These are phyloP conservation scores for Stratiolaelaps scimitus DNA, from an alignment of 1,140 invertebrate genomes.

Conservation along the genomic window DNA sequence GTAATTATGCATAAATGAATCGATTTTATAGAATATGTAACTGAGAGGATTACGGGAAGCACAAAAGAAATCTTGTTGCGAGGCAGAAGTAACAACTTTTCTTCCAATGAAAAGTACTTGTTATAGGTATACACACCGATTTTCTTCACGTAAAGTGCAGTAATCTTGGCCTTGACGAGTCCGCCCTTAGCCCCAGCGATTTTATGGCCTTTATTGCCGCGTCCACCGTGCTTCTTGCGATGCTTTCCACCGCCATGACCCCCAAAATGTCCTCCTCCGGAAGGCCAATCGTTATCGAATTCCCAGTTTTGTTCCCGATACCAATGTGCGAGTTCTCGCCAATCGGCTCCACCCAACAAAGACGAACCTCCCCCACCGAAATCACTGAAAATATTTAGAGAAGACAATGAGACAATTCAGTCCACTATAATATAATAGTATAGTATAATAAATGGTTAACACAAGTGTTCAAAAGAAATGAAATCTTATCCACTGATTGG, in stretches of 20 bases:
- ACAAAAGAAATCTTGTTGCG: not conserved
- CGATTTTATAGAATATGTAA: too few species aligned
- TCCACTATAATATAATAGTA: too few species aligned
- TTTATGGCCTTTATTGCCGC: constrained; percentile 10
- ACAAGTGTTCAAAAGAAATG: too few species aligned
- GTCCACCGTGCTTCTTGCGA: not conserved
- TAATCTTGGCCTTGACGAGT: not conserved
- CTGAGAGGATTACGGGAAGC: not conserved
- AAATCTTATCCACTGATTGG: too few species aligned
- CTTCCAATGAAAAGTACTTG: not conserved
- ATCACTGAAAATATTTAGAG: too few species aligned
- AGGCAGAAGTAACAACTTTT: not conserved
- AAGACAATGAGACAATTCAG: too few species aligned
- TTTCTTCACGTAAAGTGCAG: constrained; percentile 26
- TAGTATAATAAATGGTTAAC: too few species aligned
- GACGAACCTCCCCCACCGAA: not conserved
- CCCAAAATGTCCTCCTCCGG: not conserved
- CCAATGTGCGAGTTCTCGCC: constrained; percentile 21
- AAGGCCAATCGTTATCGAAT: not conserved
- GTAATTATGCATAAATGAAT: not conserved
- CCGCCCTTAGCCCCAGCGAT: not conserved
- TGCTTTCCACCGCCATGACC: not conserved
- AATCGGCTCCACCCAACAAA: not conserved
- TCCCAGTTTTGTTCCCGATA: constrained; percentile 25
- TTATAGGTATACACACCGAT: not conserved